Base-by-base conservation (phyloP, 2,888 invertebrate genomes). In the Didymodactylos carnosus region DNA sequence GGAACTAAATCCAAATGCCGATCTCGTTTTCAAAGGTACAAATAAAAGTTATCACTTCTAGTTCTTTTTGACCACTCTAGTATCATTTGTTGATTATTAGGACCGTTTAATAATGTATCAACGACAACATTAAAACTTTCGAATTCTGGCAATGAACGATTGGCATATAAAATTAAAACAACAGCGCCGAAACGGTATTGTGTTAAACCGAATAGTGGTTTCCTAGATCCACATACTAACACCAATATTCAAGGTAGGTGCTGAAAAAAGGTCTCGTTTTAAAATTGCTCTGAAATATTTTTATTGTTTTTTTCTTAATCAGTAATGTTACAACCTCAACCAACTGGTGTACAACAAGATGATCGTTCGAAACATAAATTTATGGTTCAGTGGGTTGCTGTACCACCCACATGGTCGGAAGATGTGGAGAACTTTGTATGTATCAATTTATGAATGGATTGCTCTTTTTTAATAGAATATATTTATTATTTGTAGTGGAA, bases 301-400 rank as follows among this genome's bases (percentile, higher is more conserved):
- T 29, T 8, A 13, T 23, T 23, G 10, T 49, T 49, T 49, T 23
- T 5, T 29, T 53, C 10, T 29, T 19, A 19, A 8, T 35, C n/a
- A 62, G 62, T 62, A 11, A 62, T 62, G 62, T 62, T 62, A 35
- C 62, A 62, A 35, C 62, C 62, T 35, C 62, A 62, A 62, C 8
- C 35, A 62, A 7, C 35, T 19, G 62, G 62, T 35, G n/a, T n/a
- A n/a, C 62, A 62, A n/a, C 35, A 29, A 3, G 62, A 62, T 35
- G 94, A 95, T 84, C 94, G 93, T 84, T 92, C 91, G 84, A 94
- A 94, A 87, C 98, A 98, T 87, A 98, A 99, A 88, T 99, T 99
- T 84, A 98, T 98, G 97, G 95, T 98, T 79, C 97, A 98, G 62
- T 74, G 62, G 62, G 62, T 62, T 62, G 35, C 35, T 35, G 62